These are phyloP conservation scores for Dryococelus australis DNA, from an alignment of 2,888 invertebrate species.

Conservation along the genomic window DNA sequence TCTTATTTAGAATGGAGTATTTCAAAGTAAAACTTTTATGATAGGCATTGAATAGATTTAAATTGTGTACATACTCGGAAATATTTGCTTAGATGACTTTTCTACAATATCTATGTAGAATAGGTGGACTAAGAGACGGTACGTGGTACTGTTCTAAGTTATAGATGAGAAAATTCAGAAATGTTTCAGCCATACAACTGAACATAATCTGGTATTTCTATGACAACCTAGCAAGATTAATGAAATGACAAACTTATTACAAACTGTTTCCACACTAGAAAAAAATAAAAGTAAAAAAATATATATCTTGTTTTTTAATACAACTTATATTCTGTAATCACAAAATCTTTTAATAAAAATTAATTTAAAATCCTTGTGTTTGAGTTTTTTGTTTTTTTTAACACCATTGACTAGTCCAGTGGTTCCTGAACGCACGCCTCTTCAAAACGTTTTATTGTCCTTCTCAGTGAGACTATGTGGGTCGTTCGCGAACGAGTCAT, in stretches of 20 bases:
- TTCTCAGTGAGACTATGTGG: no score
- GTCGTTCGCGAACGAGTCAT: no score
- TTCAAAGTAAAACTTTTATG: background rate
- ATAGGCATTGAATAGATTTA: conserved; percentile 13
- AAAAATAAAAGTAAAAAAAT: background rate
- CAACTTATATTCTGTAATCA: conserved; percentile 41
- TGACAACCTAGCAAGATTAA: conserved; percentile 29
- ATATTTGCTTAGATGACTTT: conserved; percentile 22
- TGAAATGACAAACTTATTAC: conserved; percentile 25
- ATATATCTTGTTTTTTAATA: conserved; percentile 36
- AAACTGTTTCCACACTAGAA: background rate
- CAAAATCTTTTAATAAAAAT: conserved; percentile 43
- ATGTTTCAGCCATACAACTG: background rate
- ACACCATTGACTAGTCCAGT: no score
- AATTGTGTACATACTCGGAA: background rate
- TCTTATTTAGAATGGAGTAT: background rate
- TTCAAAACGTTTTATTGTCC: no score
- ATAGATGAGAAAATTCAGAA: background rate
- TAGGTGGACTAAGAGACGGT: background rate
- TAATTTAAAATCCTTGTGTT: conserved; percentile 33
- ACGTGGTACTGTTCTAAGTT: background rate
- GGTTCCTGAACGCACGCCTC: no score
- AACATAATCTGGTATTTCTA: conserved; percentile 12
- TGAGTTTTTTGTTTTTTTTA: background rate
- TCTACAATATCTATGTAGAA: conserved; percentile 38